These are phyloP conservation scores for Diceros bicornis DNA, from an alignment of 2,797 vertebrate species.

Conservation along the genomic window DNA sequence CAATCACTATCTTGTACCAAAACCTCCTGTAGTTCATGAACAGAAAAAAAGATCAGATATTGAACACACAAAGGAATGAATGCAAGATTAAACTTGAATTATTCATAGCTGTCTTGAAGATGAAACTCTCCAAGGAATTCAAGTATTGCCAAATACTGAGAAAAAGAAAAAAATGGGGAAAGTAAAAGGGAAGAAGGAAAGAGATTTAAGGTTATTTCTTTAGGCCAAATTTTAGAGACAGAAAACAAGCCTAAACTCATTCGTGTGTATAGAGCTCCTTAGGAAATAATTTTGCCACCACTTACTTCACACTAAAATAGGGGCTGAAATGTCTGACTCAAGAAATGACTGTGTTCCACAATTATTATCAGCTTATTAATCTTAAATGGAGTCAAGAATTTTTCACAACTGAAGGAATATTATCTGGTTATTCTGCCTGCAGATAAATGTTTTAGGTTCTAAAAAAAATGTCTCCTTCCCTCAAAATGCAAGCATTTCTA, in stretches of 20 bases:
- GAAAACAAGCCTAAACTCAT: conserved; percentile 49
- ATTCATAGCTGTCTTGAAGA: conserved; percentile 76
- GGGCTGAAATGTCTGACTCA: not conserved
- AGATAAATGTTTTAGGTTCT: conserved; percentile 21
- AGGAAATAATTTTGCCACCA: conserved; percentile 48
- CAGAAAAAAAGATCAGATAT: conserved; percentile 68
- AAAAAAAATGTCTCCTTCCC: conserved; percentile 32
- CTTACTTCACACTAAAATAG: conserved; percentile 26
- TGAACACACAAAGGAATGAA: conserved; percentile 75
- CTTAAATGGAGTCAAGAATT: not conserved
- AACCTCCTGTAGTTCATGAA: conserved; percentile 75
- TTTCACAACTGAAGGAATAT: conserved; percentile 48
- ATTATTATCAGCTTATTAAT: not conserved
- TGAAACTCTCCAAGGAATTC: conserved; percentile 76
- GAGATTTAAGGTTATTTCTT: conserved; percentile 45
- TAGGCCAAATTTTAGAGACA: conserved; percentile 58
- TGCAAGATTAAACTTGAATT: conserved; percentile 80
- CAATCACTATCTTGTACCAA: conserved; percentile 73
- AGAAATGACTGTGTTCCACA: not conserved
- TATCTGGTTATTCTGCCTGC: conserved; percentile 35
- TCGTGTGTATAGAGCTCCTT: not conserved
- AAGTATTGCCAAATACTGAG: conserved; percentile 67
- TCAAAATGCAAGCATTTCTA: not conserved
- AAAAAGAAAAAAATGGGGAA: not conserved
- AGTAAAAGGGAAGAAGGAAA: conserved; percentile 3